These are phyloP conservation scores for Hemiscyllium ocellatum DNA, from an alignment of 2,113 vertebrate species.

Conservation along the genomic window DNA sequence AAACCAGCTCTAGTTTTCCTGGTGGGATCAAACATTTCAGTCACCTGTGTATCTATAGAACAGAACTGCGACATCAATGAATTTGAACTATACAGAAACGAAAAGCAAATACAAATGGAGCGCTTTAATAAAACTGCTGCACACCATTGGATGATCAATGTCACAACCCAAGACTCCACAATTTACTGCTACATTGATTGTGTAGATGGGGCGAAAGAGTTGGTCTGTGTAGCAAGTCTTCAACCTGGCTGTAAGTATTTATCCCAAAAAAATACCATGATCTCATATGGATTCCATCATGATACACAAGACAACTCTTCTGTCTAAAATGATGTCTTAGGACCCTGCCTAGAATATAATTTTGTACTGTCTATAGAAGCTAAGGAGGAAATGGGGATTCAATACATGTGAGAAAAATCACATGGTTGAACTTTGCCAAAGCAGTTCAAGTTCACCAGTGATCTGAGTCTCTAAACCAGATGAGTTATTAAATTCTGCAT, in stretches of 20 bases:
- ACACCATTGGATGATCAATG: constrained; percentile 37
- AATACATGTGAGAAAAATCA: no score
- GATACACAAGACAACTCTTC: neutral
- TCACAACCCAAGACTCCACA: constrained; percentile 24
- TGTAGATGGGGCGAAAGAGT: rapidly evolving
- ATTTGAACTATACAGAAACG: constrained; percentile 40
- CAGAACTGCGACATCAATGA: constrained; percentile 25
- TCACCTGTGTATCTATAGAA: constrained; percentile 47
- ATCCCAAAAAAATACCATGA: neutral
- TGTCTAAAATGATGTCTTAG: neutral
- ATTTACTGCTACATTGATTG: constrained; percentile 46
- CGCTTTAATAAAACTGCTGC: constrained; percentile 46
- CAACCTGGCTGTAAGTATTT: constrained; percentile 52
- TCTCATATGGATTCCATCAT: neutral
- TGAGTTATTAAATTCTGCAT: no score
- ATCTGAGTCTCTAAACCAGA: no score
- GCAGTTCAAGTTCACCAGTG: no score
- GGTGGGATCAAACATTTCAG: constrained; percentile 55
- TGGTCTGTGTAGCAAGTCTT: constrained; percentile 47
- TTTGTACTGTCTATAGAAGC: no score
- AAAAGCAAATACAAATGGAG: neutral
- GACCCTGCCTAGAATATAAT: neutral
- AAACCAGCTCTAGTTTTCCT: constrained; percentile 47
- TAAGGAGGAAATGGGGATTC: no score
- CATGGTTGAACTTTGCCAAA: no score